Base-by-base conservation (phyloP, 1,140 invertebrate genomes). In the Dinoponera quadriceps region DNA sequence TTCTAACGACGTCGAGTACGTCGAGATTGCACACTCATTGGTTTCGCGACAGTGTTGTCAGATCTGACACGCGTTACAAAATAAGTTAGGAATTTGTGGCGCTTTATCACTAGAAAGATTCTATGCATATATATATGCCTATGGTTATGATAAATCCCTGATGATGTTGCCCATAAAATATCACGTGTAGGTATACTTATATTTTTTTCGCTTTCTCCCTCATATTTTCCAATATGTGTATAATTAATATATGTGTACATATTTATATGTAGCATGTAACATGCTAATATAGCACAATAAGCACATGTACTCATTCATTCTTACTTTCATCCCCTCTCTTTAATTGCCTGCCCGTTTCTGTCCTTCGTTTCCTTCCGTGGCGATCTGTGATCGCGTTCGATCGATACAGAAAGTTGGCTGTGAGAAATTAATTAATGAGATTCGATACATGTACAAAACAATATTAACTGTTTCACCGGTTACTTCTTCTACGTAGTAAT, bases 91-190 rank as follows among this genome's bases (percentile, higher is more conserved):
- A 68, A 55, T 69, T 72, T 68, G 57, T 72, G 66, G n/a, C 59
- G 29, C 57, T 89, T 68, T 87, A 87, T 83, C 75, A 87, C 85
- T 89, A 88, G 66, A 89, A 89, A 82, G 66, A 90, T 63, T 85
- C 78, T 85, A 66, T 81, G 69, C 74, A 33, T 85, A 85, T 84
- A 84, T 80, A 71, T 82, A 90, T 82, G 73, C 66, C 82, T 90
- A 85, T 88, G 83, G 72, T 90, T 88, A 86, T 83, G 85, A 80
- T 33, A 59, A 89, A 81, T 93, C 91, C 91, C 92, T 94, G 92
- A 93, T 94, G 92, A 92, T 92, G 89, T 93, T 91, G 54, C 88
- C 88, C 90, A 88, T 91, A 91, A 88, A 93, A 93, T 93, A 93
- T 94, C 92, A 92, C 92, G 89, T 91, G 89, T 88, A 86, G 66